Evolutionary conservation across 2,797 vertebrate genomes (phyloP).

Genomic region (Hypotaenidia okinawae): DNA sequence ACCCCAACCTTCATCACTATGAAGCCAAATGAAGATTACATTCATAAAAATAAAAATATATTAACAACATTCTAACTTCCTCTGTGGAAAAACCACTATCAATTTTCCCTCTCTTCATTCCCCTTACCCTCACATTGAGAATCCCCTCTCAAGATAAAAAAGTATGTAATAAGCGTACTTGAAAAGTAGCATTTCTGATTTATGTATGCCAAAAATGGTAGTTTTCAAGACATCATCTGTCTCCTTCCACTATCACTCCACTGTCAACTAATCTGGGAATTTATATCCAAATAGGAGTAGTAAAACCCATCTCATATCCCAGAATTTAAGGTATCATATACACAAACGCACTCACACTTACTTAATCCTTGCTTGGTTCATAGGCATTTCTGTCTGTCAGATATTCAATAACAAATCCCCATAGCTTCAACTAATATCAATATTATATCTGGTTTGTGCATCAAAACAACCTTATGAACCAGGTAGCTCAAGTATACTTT

Average conservation of each 20-base stretch:
- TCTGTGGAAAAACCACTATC: neutral
- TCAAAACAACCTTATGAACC: neutral
- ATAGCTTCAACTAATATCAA: neutral
- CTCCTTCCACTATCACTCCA: neutral
- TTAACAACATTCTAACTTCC: neutral
- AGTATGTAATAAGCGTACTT: neutral
- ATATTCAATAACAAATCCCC: neutral
- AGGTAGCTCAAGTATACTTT: neutral
- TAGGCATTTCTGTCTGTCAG: neutral
- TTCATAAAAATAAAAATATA: neutral
- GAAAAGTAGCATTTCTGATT: neutral
- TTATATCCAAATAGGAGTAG: neutral
- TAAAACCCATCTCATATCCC: neutral
- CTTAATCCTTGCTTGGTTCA: neutral
- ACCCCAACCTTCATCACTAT: neutral
- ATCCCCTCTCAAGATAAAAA: neutral
- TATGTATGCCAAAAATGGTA: neutral
- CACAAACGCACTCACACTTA: neutral
- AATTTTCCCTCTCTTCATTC: neutral
- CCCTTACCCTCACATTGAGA: neutral
- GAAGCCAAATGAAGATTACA: neutral
- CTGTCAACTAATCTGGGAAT: neutral
- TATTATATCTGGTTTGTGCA: neutral
- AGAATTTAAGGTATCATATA: neutral
- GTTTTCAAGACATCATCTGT: neutral